phyloP scores from a whole-genome alignment of 2,888 invertebrate genomes.

The Drosophila atroscutellata region DNA sequence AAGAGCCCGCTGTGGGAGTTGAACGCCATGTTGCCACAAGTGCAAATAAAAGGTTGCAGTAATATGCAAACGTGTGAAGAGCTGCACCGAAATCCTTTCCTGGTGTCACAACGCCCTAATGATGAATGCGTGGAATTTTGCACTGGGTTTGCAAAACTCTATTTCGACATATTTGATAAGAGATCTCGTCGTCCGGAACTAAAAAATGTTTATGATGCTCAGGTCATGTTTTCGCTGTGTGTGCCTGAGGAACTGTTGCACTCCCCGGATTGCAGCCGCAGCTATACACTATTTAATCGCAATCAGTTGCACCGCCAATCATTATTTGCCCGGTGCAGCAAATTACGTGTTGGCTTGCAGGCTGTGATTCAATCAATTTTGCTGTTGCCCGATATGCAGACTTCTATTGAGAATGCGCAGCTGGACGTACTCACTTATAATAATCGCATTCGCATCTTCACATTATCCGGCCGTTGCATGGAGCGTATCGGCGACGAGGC shows the following conservation, averaged over 20 bases:
- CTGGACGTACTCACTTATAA: background rate
- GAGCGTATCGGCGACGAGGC: background rate
- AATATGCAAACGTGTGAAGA: background rate
- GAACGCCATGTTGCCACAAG: background rate
- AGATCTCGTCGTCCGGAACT: background rate
- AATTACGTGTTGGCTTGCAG: background rate
- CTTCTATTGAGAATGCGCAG: background rate
- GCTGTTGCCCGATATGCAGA: background rate
- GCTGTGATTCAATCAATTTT: background rate
- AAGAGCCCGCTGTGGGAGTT: background rate
- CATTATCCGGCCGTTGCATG: background rate
- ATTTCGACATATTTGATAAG: background rate
- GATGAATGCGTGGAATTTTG: background rate
- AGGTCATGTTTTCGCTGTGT: background rate
- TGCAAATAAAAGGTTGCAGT: background rate
- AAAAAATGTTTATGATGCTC: background rate
- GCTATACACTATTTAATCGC: background rate
- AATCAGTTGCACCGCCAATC: background rate
- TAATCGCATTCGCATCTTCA: background rate
- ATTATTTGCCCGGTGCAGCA: background rate
- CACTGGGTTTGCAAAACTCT: background rate
- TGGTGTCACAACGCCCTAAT: background rate
- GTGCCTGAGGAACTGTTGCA: background rate
- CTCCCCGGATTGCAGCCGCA: background rate
- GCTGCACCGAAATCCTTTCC: background rate